Evolutionary conservation across 2,113 vertebrate species (phyloP).

Genomic region (Carollia perspicillata): DNA sequence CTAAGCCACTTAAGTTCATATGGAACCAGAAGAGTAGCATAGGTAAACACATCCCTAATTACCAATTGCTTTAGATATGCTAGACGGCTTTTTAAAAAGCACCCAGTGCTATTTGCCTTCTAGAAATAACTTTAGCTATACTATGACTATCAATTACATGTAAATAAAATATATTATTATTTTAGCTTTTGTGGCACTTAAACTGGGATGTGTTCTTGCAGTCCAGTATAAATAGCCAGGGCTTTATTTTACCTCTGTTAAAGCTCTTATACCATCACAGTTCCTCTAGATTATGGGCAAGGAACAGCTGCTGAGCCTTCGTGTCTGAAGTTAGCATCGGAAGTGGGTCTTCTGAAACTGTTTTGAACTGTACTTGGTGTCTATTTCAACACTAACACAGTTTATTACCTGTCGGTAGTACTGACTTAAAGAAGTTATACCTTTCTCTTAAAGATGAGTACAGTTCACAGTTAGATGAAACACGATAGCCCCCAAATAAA

Average conservation of each 20-base stretch:
- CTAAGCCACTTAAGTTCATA: background rate
- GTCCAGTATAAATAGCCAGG: background rate
- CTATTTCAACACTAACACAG: background rate
- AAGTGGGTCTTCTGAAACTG: background rate
- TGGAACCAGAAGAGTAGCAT: background rate
- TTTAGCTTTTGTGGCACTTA: conserved; percentile 19
- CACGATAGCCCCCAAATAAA: background rate
- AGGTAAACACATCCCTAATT: background rate
- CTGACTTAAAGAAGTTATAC: background rate
- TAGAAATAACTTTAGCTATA: background rate
- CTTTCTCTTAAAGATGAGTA: background rate
- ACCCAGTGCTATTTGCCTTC: background rate
- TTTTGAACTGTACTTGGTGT: background rate
- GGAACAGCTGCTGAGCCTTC: background rate
- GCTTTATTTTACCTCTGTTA: background rate
- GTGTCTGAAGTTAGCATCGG: background rate
- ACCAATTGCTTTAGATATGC: background rate
- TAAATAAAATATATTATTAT: background rate
- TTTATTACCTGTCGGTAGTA: background rate
- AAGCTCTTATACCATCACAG: background rate
- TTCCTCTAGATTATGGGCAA: background rate
- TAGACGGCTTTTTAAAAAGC: background rate
- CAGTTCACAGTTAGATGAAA: background rate
- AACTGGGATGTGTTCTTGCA: conserved; percentile 6
- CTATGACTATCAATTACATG: background rate